phyloP scores from a whole-genome alignment of 23 tunicate species.

The Halocynthia roretzi region DNA sequence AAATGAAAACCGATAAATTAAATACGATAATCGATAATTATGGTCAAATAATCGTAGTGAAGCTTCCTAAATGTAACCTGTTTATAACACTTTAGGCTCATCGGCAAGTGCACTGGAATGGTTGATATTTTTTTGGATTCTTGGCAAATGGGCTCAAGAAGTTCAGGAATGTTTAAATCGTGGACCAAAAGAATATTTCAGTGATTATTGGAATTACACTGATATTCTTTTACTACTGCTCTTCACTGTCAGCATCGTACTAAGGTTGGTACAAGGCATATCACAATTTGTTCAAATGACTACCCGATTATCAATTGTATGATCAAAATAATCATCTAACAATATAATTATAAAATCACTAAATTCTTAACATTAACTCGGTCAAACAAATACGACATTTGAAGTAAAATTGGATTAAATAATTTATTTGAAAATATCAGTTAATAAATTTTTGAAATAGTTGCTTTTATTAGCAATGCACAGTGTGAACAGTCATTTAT shows the following conservation, averaged over 20 bases:
- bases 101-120: slow-evolving; percentile 22
- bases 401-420: too few relatives aligned
- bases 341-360: too few relatives aligned
- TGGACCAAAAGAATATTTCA: slow-evolving; percentile 28
- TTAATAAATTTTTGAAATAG: neutral
- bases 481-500: neutral
- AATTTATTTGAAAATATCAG: neutral
- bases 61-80: too few relatives aligned
- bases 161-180: slow-evolving; percentile 13
- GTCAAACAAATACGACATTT: too few relatives aligned
- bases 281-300: too few relatives aligned
- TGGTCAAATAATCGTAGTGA: too few relatives aligned
- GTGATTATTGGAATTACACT: slow-evolving; percentile 48
- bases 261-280: slow-evolving; percentile 22
- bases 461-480: neutral
- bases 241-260: slow-evolving; percentile 16
- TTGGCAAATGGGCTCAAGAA: slow-evolving; percentile 66
- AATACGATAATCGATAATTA: too few relatives aligned
- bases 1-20: too few relatives aligned
- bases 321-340: too few relatives aligned
- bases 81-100: neutral
- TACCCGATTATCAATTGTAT: too few relatives aligned
- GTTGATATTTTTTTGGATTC: slow-evolving; percentile 40
- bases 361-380: too few relatives aligned
- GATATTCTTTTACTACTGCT: slow-evolving; percentile 23